phyloP scores from a whole-genome alignment of 2,797 vertebrate species.

The Arnoldichthys spilopterus region DNA sequence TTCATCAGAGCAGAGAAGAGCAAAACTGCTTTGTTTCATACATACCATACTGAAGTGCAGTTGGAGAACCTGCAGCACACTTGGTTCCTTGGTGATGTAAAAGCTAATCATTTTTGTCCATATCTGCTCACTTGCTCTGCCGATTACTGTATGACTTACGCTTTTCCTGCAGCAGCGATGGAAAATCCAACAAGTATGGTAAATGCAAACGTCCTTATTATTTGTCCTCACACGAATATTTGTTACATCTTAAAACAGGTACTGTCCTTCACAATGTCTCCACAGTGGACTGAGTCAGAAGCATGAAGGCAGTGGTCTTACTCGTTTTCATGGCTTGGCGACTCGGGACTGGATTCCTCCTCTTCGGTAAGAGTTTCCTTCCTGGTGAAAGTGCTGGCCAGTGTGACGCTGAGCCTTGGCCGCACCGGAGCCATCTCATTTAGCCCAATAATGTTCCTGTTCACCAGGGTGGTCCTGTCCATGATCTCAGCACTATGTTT shows the following conservation, averaged over 20 bases:
- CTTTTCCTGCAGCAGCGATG: slow-evolving; percentile 42
- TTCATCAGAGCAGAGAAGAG: slow-evolving; percentile 36
- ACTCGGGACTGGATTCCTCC: slow-evolving; percentile 90
- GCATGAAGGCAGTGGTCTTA: slow-evolving; percentile 61
- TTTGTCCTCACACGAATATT: slow-evolving; percentile 6
- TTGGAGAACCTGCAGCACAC: slow-evolving; percentile 30
- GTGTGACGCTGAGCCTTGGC: slow-evolving; percentile 86
- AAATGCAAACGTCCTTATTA: slow-evolving; percentile 23
- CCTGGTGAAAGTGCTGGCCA: slow-evolving; percentile 90
- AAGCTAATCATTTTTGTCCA: not conserved
- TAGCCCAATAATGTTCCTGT: slow-evolving; percentile 89
- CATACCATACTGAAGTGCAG: slow-evolving; percentile 51
- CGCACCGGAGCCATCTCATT: slow-evolving; percentile 92
- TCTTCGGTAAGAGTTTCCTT: slow-evolving; percentile 89
- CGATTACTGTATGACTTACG: not conserved
- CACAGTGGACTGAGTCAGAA: not conserved
- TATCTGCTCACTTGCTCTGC: not conserved
- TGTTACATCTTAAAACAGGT: slow-evolving; percentile 13
- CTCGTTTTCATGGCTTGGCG: slow-evolving; percentile 84
- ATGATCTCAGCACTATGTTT: slow-evolving; percentile 94
- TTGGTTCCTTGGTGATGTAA: slow-evolving; percentile 22
- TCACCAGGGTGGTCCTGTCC: slow-evolving; percentile 95
- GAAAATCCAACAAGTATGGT: slow-evolving; percentile 41
- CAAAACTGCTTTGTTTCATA: slow-evolving; percentile 54
- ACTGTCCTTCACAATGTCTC: slow-evolving; percentile 42